Base-by-base conservation (phyloP, 2,113 vertebrate genomes). In the Irena cyanogastra region DNA sequence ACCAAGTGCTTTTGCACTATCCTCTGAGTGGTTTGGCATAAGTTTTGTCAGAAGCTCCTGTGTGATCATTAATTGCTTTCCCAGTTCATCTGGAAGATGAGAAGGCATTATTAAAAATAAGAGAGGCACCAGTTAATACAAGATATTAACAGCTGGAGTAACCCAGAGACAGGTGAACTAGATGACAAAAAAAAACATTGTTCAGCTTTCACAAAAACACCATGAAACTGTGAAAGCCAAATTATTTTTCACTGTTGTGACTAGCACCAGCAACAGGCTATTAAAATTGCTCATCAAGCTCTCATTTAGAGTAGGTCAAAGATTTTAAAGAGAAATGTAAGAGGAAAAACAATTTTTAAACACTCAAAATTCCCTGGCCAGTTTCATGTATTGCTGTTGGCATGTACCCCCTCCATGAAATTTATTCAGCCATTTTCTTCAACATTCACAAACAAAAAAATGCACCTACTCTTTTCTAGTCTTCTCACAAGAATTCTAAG, bases 21-120 rank as follows among this genome's bases (percentile, higher is more conserved):
- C 90, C 37, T 63, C 94, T 1, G 79, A n/a, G n/a, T 10, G 22
- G 17, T 31, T 16, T 5, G 96, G 33, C 11, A 35, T 91, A 14
- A 97, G 13, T 23, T 97, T 96, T 26, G 66, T 24, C 87, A 98
- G 82, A 65, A 98, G 96, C 2, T 65, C 69, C 49, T 53, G 71
- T 6, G 97, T 97, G 87, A 91, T 65, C 11, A 0, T 64, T 87
- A 98, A 64, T 20, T 97, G 86, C n/a, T 60, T 90, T 59, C 39
- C 93, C 35, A 98, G 74, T 9, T 96, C 30, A 14, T 96, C 98
- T 98, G 35, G 24, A 84, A 78, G 27, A 49, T 2, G 18, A 79
- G 45, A 90, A 41, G 14, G 83, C 64, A 75, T 26, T 17, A 49
- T 11, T 6, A 24, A 74, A 77, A 74, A 75, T 3, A 4, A 64